These are phyloP conservation scores for rabbit (Oryctolagus cuniculus) DNA, from an alignment of 2,113 vertebrate species.

Conservation along the genomic window DNA sequence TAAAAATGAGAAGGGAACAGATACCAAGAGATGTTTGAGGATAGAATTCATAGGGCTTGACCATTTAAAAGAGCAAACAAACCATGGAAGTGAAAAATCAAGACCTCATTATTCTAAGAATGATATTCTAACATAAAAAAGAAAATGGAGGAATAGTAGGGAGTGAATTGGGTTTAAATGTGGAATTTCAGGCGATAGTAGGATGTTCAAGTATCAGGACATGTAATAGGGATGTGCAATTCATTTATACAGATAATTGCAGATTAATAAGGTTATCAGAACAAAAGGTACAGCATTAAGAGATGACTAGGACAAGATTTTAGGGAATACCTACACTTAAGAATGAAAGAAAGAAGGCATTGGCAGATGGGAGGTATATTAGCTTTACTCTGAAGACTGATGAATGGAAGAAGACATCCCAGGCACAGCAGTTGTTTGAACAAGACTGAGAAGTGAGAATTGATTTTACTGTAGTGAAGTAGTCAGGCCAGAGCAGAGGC, in stretches of 20 bases:
- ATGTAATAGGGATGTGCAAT: slow-evolving; percentile 4
- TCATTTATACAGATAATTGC: slow-evolving; percentile 8
- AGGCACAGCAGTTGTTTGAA: background rate
- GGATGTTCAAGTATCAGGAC: background rate
- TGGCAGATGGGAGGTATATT: background rate
- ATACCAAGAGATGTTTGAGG: slow-evolving; percentile 7
- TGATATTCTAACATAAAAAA: background rate
- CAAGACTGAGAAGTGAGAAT: background rate
- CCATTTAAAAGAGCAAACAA: background rate
- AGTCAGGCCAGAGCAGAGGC: background rate
- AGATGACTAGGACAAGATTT: slow-evolving; percentile 30
- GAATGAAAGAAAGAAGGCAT: background rate
- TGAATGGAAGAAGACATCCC: background rate
- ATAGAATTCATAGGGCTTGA: background rate
- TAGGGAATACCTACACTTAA: slow-evolving; percentile 1
- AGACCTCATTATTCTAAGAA: background rate
- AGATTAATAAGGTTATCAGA: background rate
- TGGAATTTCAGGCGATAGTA: slow-evolving; percentile 40
- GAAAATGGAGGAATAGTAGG: background rate
- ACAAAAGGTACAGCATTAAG: background rate
- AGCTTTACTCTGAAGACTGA: background rate
- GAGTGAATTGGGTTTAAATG: background rate
- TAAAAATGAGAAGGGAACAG: slow-evolving; percentile 14
- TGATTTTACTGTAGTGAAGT: background rate
- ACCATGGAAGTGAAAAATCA: background rate